Evolutionary conservation across 1,140 invertebrate genomes (phyloP).

Genomic region (Drosophila melanica): DNA sequence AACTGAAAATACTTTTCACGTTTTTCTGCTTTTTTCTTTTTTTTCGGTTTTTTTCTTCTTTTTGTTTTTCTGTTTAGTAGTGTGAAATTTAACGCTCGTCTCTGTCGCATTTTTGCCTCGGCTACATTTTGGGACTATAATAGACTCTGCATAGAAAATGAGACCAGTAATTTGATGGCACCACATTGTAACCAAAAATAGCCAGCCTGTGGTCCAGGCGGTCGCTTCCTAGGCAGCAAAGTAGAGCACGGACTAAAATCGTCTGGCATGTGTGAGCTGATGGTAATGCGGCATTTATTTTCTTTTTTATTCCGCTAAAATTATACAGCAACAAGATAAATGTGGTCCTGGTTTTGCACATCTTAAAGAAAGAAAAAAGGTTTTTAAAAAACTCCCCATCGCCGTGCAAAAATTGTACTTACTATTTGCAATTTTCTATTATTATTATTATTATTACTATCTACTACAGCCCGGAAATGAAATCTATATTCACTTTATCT

Average conservation of each 20-base stretch:
- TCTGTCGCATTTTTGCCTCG: constrained; percentile 74
- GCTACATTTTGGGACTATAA: constrained; percentile 64
- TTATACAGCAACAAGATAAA: constrained; percentile 10
- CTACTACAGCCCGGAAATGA: too few relatives aligned
- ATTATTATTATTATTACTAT: too few relatives aligned
- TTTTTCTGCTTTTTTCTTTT: constrained; percentile 16
- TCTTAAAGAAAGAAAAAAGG: too few relatives aligned
- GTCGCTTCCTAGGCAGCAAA: background rate
- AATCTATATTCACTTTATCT: too few relatives aligned
- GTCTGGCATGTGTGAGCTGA: background rate
- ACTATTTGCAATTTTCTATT: too few relatives aligned
- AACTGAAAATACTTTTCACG: constrained; percentile 29
- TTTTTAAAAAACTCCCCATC: too few relatives aligned
- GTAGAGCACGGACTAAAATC: background rate
- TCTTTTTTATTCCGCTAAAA: background rate
- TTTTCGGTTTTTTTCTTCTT: constrained; percentile 26
- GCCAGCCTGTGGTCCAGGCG: constrained; percentile 57
- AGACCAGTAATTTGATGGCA: constrained; percentile 78
- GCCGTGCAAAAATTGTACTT: too few relatives aligned
- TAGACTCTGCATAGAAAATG: constrained; percentile 80
- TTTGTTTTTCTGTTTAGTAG: constrained; percentile 48
- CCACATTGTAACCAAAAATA: constrained; percentile 75
- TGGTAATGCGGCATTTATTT: background rate
- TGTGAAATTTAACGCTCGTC: constrained; percentile 78
- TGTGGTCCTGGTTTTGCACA: background rate